Conservation (phyloP, 2,888 invertebrate species). For the Drosophila gaucha region DNA sequence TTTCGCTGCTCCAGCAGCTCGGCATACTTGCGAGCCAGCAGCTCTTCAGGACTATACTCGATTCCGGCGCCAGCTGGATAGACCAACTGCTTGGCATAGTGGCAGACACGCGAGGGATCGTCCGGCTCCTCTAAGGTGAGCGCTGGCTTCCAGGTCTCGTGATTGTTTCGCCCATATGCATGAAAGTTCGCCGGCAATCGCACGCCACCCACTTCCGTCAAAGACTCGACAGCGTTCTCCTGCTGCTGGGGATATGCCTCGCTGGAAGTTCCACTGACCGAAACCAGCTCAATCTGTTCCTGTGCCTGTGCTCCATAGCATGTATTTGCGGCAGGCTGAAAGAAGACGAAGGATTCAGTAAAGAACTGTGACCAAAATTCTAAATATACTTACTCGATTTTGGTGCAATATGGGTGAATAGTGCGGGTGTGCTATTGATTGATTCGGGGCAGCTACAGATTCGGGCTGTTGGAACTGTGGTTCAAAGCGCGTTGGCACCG, state of each 20-base stretch:
- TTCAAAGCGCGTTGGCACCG: slow-evolving; percentile 28
- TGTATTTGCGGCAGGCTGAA: slow-evolving; percentile 30
- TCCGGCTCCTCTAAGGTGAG: slow-evolving; percentile 84
- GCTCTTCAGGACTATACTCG: slow-evolving; percentile 84
- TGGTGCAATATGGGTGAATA: slow-evolving; percentile 31
- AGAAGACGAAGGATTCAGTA: background rate
- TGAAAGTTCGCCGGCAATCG: slow-evolving; percentile 83
- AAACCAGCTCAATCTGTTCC: slow-evolving; percentile 6
- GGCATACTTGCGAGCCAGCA: slow-evolving; percentile 78
- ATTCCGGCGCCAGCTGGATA: slow-evolving; percentile 82
- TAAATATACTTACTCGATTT: slow-evolving; percentile 23
- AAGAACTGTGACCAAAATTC: background rate
- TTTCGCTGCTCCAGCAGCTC: slow-evolving; percentile 44
- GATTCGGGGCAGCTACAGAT: slow-evolving; percentile 26
- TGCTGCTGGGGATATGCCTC: slow-evolving; percentile 27
- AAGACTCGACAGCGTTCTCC: slow-evolving; percentile 26
- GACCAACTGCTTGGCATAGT: slow-evolving; percentile 82
- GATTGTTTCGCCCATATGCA: slow-evolving; percentile 81
- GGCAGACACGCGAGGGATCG: slow-evolving; percentile 83
- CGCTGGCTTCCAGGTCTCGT: slow-evolving; percentile 84
- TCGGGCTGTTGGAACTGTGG: slow-evolving; percentile 36
- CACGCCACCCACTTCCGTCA: slow-evolving; percentile 66
- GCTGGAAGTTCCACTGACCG: slow-evolving; percentile 2
- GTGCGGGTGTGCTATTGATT: slow-evolving; percentile 25
- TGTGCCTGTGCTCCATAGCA: slow-evolving; percentile 31